Evolutionary conservation across 2,113 vertebrate genomes (phyloP).

Genomic region (Rhinopomastus cyanomelas): DNA sequence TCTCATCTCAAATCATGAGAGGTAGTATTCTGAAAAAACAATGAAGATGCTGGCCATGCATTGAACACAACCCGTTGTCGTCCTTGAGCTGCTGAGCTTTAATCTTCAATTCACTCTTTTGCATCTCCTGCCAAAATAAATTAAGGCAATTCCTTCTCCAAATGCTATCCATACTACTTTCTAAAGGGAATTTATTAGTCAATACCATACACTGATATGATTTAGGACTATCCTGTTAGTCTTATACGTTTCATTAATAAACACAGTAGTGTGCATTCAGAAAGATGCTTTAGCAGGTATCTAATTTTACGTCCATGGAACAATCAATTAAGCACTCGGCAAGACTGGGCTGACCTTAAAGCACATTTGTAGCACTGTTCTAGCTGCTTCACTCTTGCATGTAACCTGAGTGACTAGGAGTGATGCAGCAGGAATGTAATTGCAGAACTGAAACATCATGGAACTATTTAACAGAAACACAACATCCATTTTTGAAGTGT

Average conservation of each 20-base stretch:
- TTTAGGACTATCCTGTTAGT: neutral
- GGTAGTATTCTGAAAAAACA: neutral
- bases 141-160: neutral
- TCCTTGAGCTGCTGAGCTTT: neutral
- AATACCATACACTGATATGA: neutral
- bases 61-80: neutral
- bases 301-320: neutral
- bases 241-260: neutral
- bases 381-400: neutral
- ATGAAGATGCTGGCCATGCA: neutral
- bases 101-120: neutral
- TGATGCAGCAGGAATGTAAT: neutral
- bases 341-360: neutral
- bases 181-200: neutral
- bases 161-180: neutral
- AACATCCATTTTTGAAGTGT: neutral
- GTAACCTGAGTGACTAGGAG: neutral
- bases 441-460: neutral
- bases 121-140: neutral
- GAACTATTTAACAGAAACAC: neutral
- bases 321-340: neutral
- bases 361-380: neutral
- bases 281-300: neutral
- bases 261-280: neutral
- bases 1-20: no score